phyloP scores from a whole-genome alignment of 2,113 vertebrate genomes.

The Phaethornis superciliosus region DNA sequence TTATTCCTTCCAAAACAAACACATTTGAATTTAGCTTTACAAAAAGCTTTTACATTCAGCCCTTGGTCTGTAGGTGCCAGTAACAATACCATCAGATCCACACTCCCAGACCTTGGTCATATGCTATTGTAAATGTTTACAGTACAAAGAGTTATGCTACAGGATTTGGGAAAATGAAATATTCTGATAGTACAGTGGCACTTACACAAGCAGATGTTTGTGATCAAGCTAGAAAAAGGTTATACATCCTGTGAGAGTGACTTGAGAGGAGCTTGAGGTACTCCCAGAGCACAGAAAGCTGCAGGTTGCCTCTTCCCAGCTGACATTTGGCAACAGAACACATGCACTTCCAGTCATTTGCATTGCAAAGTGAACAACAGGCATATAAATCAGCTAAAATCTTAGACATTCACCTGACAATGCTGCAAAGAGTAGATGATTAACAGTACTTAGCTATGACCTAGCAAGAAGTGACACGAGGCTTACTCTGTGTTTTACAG shows the following conservation, averaged over 20 bases:
- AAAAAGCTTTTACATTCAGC: background rate
- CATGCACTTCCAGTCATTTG: conserved; percentile 9
- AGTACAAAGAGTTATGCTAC: background rate
- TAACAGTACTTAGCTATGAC: conserved; percentile 16
- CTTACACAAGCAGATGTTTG: background rate
- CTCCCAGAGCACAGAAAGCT: background rate
- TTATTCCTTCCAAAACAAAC: background rate
- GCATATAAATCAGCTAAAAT: conserved; percentile 11
- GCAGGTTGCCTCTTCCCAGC: conserved; percentile 19
- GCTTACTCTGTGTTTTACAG: background rate
- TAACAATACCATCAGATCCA: background rate
- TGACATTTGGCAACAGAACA: background rate
- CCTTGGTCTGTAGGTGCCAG: background rate
- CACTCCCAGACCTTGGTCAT: background rate
- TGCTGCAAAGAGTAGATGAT: background rate
- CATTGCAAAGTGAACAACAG: conserved; percentile 17
- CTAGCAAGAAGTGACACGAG: background rate
- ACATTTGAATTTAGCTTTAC: background rate
- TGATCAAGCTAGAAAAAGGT: background rate
- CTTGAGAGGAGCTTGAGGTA: background rate
- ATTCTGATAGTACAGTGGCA: background rate
- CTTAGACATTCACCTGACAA: background rate
- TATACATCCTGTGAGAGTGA: background rate
- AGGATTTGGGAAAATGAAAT: background rate
- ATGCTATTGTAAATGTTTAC: background rate